Conservation (phyloP, 2,113 vertebrate genomes). For the Sphaerodactylus townsendi region DNA sequence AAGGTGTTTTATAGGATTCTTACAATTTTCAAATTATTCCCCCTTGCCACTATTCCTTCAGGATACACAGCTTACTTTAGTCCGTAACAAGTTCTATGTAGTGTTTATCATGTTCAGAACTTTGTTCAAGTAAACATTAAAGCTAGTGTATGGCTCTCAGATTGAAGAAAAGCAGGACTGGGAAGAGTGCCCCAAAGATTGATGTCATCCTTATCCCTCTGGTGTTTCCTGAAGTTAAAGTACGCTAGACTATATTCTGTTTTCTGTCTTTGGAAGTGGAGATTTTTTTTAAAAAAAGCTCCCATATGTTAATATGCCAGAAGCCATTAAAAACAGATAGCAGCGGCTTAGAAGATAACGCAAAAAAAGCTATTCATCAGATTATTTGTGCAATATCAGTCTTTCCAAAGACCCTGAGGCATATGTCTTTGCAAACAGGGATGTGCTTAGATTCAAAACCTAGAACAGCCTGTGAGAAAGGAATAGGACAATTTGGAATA, state of each 20-base stretch:
- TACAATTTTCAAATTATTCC: too few species aligned
- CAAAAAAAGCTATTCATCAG: slow-evolving; percentile 24
- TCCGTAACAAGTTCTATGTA: neutral
- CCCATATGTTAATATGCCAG: slow-evolving; percentile 35
- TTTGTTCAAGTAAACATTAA: neutral
- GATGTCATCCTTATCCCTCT: neutral
- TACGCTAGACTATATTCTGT: neutral
- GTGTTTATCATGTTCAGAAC: neutral
- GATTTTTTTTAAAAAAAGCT: neutral
- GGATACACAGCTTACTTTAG: neutral
- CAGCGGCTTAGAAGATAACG: slow-evolving; percentile 26
- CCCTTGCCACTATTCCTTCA: too few species aligned
- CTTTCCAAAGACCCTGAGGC: slow-evolving; percentile 28
- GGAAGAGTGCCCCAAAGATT: neutral
- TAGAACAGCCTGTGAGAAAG: slow-evolving; percentile 15
- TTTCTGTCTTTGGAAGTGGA: neutral
- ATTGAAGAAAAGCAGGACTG: too few species aligned
- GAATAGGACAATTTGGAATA: slow-evolving; percentile 29
- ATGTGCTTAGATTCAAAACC: slow-evolving; percentile 15
- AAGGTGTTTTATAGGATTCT: too few species aligned
- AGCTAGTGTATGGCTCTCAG: too few species aligned
- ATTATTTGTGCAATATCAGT: slow-evolving; percentile 9
- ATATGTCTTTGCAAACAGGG: slow-evolving; percentile 18
- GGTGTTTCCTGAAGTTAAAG: neutral
- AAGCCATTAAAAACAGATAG: slow-evolving; percentile 23